Conservation (phyloP, 1,140 invertebrate species). For the Phymorhynchus buccinoides region DNA sequence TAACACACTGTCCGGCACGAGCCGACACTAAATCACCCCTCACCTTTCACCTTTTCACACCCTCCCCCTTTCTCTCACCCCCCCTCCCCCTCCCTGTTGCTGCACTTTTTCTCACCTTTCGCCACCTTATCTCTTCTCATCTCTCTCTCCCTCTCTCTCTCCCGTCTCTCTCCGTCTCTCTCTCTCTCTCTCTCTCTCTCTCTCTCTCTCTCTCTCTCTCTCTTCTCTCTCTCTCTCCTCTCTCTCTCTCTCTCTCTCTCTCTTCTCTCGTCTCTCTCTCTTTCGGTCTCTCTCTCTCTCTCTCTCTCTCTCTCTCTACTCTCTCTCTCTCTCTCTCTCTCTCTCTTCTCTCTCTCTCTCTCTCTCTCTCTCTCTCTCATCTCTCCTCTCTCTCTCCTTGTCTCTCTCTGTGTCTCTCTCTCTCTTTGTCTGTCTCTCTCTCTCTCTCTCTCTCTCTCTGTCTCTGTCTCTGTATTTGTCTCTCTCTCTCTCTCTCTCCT, state of each 20-base stretch:
- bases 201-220: neutral
- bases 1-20: neutral
- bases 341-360: neutral
- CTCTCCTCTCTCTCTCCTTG: too few relatives aligned
- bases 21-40: neutral
- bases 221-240: too few relatives aligned
- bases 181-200: neutral
- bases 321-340: neutral
- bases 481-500: too few relatives aligned
- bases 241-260: neutral
- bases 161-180: neutral
- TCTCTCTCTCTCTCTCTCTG: neutral
- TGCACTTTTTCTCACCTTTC: too few relatives aligned
- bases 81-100: neutral
- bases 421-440: neutral
- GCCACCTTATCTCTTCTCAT: too few relatives aligned
- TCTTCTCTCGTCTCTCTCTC: neutral
- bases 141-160: too few relatives aligned
- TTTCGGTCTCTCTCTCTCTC: neutral
- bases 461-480: neutral
- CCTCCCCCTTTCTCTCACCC: neutral
- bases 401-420: too few relatives aligned
- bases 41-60: neutral
- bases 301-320: neutral
- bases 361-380: too few relatives aligned